phyloP scores from a whole-genome alignment of 1,140 invertebrate genomes.

The Orchesella cincta region DNA sequence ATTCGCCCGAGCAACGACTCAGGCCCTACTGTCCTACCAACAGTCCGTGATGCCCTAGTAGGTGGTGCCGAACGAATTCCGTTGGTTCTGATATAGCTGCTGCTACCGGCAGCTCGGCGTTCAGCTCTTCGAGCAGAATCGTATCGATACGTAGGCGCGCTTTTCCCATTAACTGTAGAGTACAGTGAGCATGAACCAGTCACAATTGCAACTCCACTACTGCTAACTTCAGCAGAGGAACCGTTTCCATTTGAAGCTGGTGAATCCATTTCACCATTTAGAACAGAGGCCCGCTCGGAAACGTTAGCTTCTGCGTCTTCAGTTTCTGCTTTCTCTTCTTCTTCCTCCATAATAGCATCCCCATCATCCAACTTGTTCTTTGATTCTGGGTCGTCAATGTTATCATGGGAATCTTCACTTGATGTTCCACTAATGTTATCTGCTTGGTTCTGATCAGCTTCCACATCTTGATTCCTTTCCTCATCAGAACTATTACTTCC shows the following conservation, averaged over 20 bases:
- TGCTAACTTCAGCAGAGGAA: background rate
- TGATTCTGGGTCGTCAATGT: background rate
- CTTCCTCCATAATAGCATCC: conserved; percentile 34
- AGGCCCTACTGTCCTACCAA: background rate
- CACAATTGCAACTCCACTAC: background rate
- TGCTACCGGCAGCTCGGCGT: conserved; percentile 4
- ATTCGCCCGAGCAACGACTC: background rate
- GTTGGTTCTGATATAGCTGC: too few relatives aligned
- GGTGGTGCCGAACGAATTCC: too few relatives aligned
- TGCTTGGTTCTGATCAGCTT: conserved; percentile 52
- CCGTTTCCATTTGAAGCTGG: conserved; percentile 5
- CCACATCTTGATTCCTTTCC: conserved; percentile 55
- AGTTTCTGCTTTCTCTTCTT: conserved; percentile 29
- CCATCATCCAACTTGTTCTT: background rate
- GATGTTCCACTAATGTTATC: conserved; percentile 42
- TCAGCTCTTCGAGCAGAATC: background rate
- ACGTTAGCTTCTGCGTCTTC: too few relatives aligned
- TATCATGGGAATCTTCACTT: background rate
- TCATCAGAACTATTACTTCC: conserved; percentile 46
- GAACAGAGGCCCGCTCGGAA: too few relatives aligned
- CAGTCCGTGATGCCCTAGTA: background rate
- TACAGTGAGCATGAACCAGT: background rate
- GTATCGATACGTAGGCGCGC: background rate
- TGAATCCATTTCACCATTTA: too few relatives aligned
- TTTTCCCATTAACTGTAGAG: background rate